Base-by-base conservation (phyloP, 2,888 invertebrate genomes). In the Papilio demoleus region DNA sequence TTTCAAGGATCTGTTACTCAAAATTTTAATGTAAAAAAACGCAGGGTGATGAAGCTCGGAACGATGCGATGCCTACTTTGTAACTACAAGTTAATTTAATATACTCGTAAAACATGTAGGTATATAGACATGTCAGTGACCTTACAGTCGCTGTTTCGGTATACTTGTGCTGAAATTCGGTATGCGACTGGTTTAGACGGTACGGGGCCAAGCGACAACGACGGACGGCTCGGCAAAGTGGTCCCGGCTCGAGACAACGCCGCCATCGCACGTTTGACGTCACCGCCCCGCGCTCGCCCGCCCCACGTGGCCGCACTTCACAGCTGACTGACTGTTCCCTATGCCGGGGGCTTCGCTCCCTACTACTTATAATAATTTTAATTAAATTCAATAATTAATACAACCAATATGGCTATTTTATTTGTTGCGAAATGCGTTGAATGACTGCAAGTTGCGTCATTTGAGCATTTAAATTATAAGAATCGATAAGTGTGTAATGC, bases 121-220 rank as follows among this genome's bases (percentile, higher is more conserved):
- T 75, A 81, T 77, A 79, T 78, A 73, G 75, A 74, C 70, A 79
- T 85, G 90, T 88, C 89, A 88, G 82, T 88, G 89, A 88, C 87
- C 90, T 81, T 79, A 77, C 76, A 76, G 77, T 73, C 80, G 77
- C 79, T 81, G 85, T 86, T 88, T 87, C 87, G 86, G 87, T 88
- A 83, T 86, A 85, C 81, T 86, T 84, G 81, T 85, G 81, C 85
- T 87, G 87, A 87, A 86, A 88, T 81, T 83, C 83, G 77, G 79
- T 83, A 85, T 85, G 86, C 79, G 86, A 87, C 87, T 85, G 87
- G 88, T 87, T 88, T 84, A 81, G 82, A 78, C 76, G 79, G 70
- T 71, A 71, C 72, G 59, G 31, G 74, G 76, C 77, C 77, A 77
- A 79, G 77, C 78, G 77, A 77, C 77, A 79, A 73, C 74, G 74